Conservation (phyloP, 2,888 invertebrate genomes). For the Apodemia duryi region DNA sequence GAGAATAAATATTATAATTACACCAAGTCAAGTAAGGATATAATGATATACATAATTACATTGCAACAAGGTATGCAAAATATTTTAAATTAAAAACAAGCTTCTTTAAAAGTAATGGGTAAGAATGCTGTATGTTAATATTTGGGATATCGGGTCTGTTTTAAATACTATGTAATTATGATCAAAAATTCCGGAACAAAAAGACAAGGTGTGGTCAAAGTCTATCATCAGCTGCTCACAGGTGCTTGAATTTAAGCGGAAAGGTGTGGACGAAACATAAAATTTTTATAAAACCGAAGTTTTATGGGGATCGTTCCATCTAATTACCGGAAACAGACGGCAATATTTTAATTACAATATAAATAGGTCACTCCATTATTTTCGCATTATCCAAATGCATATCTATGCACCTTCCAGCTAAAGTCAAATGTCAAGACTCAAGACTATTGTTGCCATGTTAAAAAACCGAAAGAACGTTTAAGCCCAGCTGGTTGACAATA, state of each 20-base stretch:
- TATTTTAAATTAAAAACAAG: conserved; percentile 4
- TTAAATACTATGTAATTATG: conserved; percentile 39
- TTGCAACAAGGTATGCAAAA: conserved; percentile 1
- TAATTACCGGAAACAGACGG: conserved; percentile 64
- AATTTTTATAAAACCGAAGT: conserved; percentile 46
- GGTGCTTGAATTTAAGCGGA: conserved; percentile 63
- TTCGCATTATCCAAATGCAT: conserved; percentile 56
- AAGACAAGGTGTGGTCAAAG: conserved; percentile 52
- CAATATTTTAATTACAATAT: conserved; percentile 58
- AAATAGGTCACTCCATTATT: conserved; percentile 62
- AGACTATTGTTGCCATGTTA: conserved; percentile 45
- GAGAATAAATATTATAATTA: conserved; percentile 1
- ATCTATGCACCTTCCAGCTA: conserved; percentile 39
- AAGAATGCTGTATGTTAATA: conserved; percentile 7
- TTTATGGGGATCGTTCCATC: conserved; percentile 39
- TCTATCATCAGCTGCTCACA: conserved; percentile 56
- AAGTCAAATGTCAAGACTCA: conserved; percentile 46
- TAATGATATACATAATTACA: conserved; percentile 3
- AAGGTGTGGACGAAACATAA: conserved; percentile 57
- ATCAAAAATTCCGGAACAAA: conserved; percentile 63
- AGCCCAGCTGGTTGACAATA: conserved; percentile 70
- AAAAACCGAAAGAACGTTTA: conserved; percentile 44
- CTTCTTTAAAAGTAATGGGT: conserved; percentile 5
- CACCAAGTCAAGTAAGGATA: neutral
- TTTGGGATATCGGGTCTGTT: conserved; percentile 2